Evolutionary conservation across 2,888 invertebrate genomes (phyloP).

Genomic region (Heliconius aoede): DNA sequence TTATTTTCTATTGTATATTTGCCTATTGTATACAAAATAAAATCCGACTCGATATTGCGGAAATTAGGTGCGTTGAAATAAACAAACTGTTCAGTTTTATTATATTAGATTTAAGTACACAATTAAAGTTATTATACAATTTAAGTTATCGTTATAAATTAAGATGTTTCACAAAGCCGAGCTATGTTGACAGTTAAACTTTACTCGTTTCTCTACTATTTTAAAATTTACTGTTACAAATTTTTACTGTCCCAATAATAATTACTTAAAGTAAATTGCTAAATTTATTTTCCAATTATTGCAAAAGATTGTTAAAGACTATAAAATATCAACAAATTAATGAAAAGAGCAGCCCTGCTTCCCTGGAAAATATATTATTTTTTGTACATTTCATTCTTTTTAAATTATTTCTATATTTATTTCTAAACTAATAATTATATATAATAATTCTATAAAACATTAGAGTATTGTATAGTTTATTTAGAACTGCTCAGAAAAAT

Average conservation of each 20-base stretch:
- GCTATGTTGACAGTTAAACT: no score
- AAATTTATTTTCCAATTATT: background rate
- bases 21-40: no score
- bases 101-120: background rate
- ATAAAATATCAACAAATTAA: background rate
- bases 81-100: background rate
- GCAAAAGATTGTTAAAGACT: background rate
- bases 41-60: no score
- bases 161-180: no score
- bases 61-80: background rate
- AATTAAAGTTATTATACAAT: background rate
- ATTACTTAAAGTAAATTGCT: background rate
- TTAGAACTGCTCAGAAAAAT: background rate
- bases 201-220: no score
- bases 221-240: background rate
- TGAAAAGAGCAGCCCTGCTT: no score
- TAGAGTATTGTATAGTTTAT: no score
- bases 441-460: no score
- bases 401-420: no score
- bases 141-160: background rate
- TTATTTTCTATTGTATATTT: no score
- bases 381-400: background rate
- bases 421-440: no score
- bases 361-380: background rate
- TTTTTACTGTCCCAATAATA: background rate